Conservation (phyloP, 2,797 vertebrate species). For the Tokudaia muenninki region DNA sequence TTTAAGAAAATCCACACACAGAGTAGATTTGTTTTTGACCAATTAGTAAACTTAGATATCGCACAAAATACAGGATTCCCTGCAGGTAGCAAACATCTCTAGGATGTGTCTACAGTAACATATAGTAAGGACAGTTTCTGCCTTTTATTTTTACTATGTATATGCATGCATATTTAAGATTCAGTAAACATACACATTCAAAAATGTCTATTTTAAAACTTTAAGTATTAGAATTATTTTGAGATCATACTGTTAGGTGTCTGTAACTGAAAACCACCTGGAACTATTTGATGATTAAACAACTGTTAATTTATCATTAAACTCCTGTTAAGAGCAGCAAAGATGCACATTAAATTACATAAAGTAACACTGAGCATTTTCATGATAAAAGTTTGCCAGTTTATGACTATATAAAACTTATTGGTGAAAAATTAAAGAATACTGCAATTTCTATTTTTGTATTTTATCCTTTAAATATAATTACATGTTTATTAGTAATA, state of each 20-base stretch:
- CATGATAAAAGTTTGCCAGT: not conserved
- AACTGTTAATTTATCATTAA: constrained; percentile 49
- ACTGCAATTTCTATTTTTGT: not conserved
- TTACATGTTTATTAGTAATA: not conserved
- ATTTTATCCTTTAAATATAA: not conserved
- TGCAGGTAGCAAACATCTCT: not conserved
- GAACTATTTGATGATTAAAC: constrained; percentile 43
- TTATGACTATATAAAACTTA: not conserved
- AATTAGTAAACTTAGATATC: constrained; percentile 76
- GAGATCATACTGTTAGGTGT: not conserved
- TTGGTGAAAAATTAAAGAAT: not conserved
- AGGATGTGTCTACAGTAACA: constrained; percentile 8
- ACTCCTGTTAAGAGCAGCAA: not conserved
- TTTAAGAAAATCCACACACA: constrained; percentile 62
- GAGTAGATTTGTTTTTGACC: constrained; percentile 71
- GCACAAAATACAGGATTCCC: constrained; percentile 49
- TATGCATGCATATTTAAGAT: not conserved
- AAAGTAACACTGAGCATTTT: not conserved
- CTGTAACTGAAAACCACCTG: not conserved
- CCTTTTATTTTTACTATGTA: not conserved
- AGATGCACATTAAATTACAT: constrained; percentile 21
- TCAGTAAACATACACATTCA: not conserved
- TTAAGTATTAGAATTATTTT: not conserved
- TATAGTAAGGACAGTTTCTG: not conserved
- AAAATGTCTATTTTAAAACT: not conserved